A percentile compares a stretch with the other conserved stretches of the same genome.
These are phyloP conservation scores for Thermophis baileyi DNA, from an alignment of 2,113 vertebrate genomes.

Conservation along the genomic window DNA sequence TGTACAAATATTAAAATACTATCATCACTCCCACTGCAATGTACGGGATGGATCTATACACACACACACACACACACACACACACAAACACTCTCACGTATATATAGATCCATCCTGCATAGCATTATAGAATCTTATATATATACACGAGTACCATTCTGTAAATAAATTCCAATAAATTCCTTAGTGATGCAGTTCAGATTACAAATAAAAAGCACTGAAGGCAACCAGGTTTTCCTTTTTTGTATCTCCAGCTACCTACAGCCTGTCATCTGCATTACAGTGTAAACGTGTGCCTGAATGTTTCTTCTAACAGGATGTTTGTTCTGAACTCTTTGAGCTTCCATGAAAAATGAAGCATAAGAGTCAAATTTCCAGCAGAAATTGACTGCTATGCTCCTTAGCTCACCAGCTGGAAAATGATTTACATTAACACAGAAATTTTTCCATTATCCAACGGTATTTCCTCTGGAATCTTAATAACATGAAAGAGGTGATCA, in stretches of 20 bases:
- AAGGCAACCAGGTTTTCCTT: conserved; percentile 49
- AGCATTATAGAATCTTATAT: conserved; percentile 52
- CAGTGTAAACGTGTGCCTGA: not conserved
- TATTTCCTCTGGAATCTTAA: not conserved
- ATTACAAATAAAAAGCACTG: conserved; percentile 51
- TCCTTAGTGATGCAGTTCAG: conserved; percentile 64
- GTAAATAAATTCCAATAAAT: conserved; percentile 60
- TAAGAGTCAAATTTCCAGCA: not conserved
- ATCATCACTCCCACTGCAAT: conserved; percentile 98
- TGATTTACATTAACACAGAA: not conserved
- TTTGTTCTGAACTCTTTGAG: conserved; percentile 18
- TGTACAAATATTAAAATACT: conserved; percentile 99
- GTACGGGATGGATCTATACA: conserved; percentile 82
- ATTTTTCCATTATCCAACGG: not conserved
- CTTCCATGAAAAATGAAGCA: not conserved
- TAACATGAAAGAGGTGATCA: not conserved
- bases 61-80: conserved; percentile 69
- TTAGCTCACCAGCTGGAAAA: not conserved
- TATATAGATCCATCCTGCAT: conserved; percentile 73
- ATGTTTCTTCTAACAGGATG: not conserved
- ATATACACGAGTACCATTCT: conserved; percentile 70
- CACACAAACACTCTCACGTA: too few relatives aligned
- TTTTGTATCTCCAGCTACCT: conserved; percentile 38
- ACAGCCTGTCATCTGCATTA: conserved; percentile 25
- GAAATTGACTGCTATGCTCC: conserved; percentile 2